These are phyloP conservation scores for Streblospio benedicti DNA, from an alignment of 1,140 invertebrate species.

Conservation along the genomic window DNA sequence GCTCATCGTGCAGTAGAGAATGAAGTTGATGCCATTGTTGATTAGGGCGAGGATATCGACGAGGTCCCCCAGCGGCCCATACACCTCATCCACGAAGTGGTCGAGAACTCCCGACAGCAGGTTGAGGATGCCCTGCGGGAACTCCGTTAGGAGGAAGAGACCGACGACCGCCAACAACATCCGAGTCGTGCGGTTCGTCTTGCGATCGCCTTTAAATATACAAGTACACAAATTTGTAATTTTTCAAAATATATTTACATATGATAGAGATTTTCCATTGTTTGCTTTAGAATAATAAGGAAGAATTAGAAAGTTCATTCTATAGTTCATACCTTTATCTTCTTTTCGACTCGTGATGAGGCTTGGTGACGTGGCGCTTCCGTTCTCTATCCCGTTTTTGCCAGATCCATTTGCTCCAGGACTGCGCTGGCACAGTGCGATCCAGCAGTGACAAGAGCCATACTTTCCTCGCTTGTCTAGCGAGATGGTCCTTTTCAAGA, in stretches of 20 bases:
- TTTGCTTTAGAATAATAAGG: neutral
- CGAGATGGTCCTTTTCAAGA: neutral
- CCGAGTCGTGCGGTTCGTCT: conserved; percentile 75
- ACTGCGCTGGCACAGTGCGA: no score
- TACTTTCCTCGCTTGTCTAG: no score
- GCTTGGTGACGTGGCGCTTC: neutral
- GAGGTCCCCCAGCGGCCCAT: conserved; percentile 63
- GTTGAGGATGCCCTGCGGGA: conserved; percentile 56
- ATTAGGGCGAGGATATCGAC: conserved; percentile 86
- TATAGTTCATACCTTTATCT: neutral
- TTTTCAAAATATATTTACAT: conserved; percentile 24
- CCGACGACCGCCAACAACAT: conserved; percentile 80
- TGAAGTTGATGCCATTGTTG: conserved; percentile 87
- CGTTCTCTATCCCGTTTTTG: neutral
- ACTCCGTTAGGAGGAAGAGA: conserved; percentile 77
- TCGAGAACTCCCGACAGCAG: conserved; percentile 33
- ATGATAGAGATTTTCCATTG: neutral
- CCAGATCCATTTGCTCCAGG: no score
- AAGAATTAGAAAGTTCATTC: neutral
- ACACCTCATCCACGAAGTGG: conserved; percentile 42
- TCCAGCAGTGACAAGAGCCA: no score
- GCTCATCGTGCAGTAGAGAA: conserved; percentile 89
- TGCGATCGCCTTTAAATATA: conserved; percentile 23
- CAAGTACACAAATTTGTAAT: conserved; percentile 24
- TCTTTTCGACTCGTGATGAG: neutral